These are phyloP conservation scores for Rhinoptilus africanus DNA, from an alignment of 2,113 vertebrate genomes.

Conservation along the genomic window DNA sequence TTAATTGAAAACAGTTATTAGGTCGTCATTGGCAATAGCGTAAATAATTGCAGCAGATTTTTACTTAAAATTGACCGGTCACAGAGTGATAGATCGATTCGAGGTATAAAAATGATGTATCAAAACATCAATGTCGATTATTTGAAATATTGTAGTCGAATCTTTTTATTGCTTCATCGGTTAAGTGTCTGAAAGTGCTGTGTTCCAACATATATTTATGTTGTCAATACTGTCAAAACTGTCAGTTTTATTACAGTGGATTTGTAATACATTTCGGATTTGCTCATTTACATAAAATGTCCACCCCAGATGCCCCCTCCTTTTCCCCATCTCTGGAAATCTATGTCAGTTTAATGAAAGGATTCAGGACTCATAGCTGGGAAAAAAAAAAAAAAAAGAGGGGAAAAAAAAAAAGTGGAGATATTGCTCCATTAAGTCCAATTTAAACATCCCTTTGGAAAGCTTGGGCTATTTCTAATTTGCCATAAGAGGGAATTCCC, in stretches of 20 bases:
- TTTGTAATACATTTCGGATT: conserved; percentile 78
- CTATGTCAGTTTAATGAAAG: conserved; percentile 71
- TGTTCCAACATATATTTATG: conserved; percentile 82
- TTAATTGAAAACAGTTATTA: conserved; percentile 77
- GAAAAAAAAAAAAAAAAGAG: background rate
- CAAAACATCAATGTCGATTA: conserved; percentile 83
- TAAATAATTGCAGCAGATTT: conserved; percentile 78
- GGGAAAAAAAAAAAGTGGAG: background rate
- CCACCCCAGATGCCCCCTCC: conserved; percentile 66
- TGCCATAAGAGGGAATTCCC: conserved; percentile 9
- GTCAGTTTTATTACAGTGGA: conserved; percentile 78
- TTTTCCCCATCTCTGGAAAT: conserved; percentile 64
- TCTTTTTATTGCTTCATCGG: conserved; percentile 82
- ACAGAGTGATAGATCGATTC: conserved; percentile 76
- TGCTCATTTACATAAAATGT: conserved; percentile 80
- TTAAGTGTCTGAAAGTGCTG: conserved; percentile 81
- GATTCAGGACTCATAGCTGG: conserved; percentile 53
- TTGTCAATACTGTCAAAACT: conserved; percentile 83
- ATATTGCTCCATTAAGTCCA: conserved; percentile 32
- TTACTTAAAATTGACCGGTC: conserved; percentile 80
- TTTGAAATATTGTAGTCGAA: conserved; percentile 84
- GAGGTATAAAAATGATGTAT: conserved; percentile 81
- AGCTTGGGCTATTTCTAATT: conserved; percentile 60
- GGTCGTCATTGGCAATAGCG: conserved; percentile 76
- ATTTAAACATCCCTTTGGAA: conserved; percentile 48